Evolutionary conservation across 2,113 vertebrate genomes (phyloP), one percentile per base, ranked within the genome.

Genomic region (Odontesthes bonariensis): DNA sequence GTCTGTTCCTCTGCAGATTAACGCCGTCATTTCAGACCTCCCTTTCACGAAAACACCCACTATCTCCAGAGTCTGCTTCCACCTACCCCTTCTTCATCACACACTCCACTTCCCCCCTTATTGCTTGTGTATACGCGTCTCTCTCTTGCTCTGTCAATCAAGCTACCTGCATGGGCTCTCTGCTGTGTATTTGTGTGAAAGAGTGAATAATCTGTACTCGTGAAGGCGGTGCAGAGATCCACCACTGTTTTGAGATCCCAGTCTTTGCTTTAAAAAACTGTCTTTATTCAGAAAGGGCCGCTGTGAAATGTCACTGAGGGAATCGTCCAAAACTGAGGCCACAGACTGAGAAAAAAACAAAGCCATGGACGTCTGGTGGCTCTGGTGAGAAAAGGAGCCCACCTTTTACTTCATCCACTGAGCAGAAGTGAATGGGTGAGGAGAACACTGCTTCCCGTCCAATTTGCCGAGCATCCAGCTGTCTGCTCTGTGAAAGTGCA

Each of bases 1-100:
- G 87, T 90, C 89, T 90, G 88, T 84, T 88, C 81, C 84, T 86
- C 84, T 89, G 87, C 78, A 91, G 92, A 93, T 91, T 91, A 93
- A 86, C 86, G 89, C 77, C 83, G 77, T 86, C 85, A 86, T 90
- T 83, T 78, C 83, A 86, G 70, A 67, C 70, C 80, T 54, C 62
- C 77, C 76, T 83, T 85, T 64, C 78, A 79, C 76, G 72, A 75
- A 80, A 88, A 88, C 83, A 86, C 79, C 76, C 84, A 83, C 84
- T 85, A 89, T 86, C 87, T 87, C 66, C 69, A 73, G 42, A 32
- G 80, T 84, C 81, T 75, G 61, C 27, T 53, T 20, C 63, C 38
- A 49, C 54, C 55, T 27, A 51, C 52, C 59, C n/a, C 22, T 17
- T 40, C 60, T 51, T 65, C 77, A 74, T 75, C 75, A 76, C 73